phyloP scores from a whole-genome alignment of 2,888 invertebrate genomes.

The Thelaira solivaga region DNA sequence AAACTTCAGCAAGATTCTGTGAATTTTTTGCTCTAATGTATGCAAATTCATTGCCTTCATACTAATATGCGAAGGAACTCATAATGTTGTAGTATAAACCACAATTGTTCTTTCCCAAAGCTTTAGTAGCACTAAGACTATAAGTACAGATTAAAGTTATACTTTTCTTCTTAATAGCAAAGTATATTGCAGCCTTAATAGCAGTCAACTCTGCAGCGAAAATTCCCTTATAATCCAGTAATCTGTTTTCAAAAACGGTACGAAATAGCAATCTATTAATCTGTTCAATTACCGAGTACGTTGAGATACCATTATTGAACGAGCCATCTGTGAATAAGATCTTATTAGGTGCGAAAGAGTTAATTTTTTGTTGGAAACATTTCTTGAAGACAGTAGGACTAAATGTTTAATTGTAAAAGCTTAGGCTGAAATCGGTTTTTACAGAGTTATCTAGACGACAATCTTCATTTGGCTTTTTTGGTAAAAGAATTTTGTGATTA shows the following conservation, averaged over 20 bases:
- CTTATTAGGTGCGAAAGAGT: background rate
- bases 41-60: conserved; percentile 10
- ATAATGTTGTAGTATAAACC: background rate
- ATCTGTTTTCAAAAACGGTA: background rate
- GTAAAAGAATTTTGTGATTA: background rate
- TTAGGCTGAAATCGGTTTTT: background rate
- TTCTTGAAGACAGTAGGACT: no score
- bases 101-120: background rate
- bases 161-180: background rate
- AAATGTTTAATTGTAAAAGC: background rate
- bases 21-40: background rate
- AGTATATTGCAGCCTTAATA: background rate
- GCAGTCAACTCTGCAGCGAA: conserved; percentile 5
- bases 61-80: background rate
- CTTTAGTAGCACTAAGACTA: background rate
- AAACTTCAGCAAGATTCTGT: background rate
- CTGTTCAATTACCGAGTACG: background rate
- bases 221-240: background rate
- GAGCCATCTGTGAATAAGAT: conserved; percentile 23
- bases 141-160: conserved; percentile 8
- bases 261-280: background rate
- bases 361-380: background rate
- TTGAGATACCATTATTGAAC: background rate
- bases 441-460: no score
- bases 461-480: background rate